Base-by-base conservation (phyloP, 2,113 vertebrate species). In the Sialia sialis region DNA sequence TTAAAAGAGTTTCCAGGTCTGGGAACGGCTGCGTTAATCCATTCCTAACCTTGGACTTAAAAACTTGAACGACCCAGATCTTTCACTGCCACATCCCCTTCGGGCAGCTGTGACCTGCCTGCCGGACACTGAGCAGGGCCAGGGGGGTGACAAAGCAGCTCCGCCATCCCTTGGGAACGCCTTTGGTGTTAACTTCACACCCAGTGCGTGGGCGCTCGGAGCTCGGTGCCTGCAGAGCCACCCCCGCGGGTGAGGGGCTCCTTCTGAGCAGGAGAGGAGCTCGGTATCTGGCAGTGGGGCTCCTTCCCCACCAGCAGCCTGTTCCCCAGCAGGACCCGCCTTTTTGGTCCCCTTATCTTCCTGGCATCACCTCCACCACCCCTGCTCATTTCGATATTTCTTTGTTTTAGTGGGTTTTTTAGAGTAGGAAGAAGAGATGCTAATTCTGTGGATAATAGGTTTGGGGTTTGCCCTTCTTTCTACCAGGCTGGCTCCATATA, bases 151-250 rank as follows among this genome's bases (percentile, higher is more conserved):
- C 72, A 48, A 23, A 64, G 49, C 41, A 60, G n/a, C 14, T 73
- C 30, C 13, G 15, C 30, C 23, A 27, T 18, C 30, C 44, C 17
- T 30, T 44, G 30, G 58, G 30, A 39, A 52, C 0, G 0, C 11
- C 41, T 56, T 54, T 2, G 1, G n/a, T 5, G 26, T 16, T 46
- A 7, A 39, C 54, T n/a, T 51, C 73, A 60, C 2, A 2, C 6
- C 27, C 67, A 22, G 72, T 34, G 26, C 0, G 0, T 1, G 32
- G 36, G 17, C 0, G 0, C 43, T 30, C 23, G 41, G 55, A 54
- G 66, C 15, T 17, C 0, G 0, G 46, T 27, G 32, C 39, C 51
- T 23, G 4, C 81, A 67, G 36, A 83, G 72, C 34, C 49, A 21
- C 20, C 15, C 36, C 41, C 0, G 1, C 0, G 0, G 26, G 32